Evolutionary conservation across 2,797 vertebrate species (phyloP).

Genomic region (Iguana delicatissima): DNA sequence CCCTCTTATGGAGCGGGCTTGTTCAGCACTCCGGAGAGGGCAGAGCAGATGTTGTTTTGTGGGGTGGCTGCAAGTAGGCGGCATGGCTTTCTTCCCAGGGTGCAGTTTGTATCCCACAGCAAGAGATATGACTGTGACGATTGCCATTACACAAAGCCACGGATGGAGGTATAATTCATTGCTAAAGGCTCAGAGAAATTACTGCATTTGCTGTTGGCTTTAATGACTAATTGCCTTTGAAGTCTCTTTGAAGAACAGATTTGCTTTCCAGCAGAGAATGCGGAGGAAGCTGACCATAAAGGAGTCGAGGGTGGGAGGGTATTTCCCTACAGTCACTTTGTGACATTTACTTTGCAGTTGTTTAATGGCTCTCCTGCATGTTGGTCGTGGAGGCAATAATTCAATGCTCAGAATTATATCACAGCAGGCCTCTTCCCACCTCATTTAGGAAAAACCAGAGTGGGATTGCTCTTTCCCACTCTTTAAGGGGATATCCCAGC

Average conservation of each 20-base stretch:
- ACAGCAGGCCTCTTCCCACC: not conserved
- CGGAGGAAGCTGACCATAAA: conserved; percentile 22
- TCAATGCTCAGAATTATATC: conserved; percentile 24
- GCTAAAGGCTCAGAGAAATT: conserved; percentile 17
- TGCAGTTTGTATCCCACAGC: not conserved
- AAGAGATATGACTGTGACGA: conserved; percentile 28
- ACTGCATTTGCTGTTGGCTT: conserved; percentile 42
- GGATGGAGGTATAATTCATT: conserved; percentile 57
- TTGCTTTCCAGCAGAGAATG: conserved; percentile 6
- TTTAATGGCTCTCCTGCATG: conserved; percentile 1
- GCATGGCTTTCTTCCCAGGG: not conserved
- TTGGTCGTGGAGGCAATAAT: not conserved
- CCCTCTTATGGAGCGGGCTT: conserved; percentile 1
- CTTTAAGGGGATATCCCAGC: conserved; percentile 19
- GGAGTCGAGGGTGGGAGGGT: not conserved
- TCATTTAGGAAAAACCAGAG: conserved; percentile 1
- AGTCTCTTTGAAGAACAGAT: conserved; percentile 52
- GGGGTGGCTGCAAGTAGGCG: not conserved
- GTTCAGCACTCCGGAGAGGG: conserved; percentile 25
- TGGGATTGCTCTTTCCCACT: not conserved
- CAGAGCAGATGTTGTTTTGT: not conserved
- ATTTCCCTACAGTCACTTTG: conserved; percentile 10
- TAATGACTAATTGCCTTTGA: conserved; percentile 59
- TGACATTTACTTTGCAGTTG: conserved; percentile 8
- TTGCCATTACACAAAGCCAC: conserved; percentile 39